A percentile compares a stretch with the other conserved stretches of the same genome.
Evolutionary conservation across 2,113 vertebrate genomes (phyloP).

Genomic region (Alaudala cheleensis): DNA sequence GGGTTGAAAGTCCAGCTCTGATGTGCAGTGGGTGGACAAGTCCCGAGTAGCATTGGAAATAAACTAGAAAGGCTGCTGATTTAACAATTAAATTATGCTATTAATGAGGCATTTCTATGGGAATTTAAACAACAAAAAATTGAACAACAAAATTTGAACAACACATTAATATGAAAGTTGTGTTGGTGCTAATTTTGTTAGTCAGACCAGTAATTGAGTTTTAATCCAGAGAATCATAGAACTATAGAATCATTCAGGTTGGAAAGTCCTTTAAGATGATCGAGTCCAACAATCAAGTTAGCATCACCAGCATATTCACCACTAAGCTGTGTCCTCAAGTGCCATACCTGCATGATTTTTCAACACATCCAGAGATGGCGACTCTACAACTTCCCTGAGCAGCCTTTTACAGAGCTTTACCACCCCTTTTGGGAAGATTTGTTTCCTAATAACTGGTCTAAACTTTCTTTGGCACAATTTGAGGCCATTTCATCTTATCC

Average conservation of each 20-base stretch:
- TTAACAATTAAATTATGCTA: background rate
- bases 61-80: background rate
- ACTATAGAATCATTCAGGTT: background rate
- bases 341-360: background rate
- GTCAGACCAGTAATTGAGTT: background rate
- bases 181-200: background rate
- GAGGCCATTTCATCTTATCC: background rate
- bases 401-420: background rate
- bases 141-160: background rate
- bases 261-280: background rate
- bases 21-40: background rate
- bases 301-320: background rate
- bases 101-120: background rate
- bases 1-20: accelerated
- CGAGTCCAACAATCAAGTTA: background rate
- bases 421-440: background rate
- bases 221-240: background rate
- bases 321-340: background rate
- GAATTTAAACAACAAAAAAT: background rate
- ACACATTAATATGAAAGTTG: background rate
- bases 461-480: background rate
- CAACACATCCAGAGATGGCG: no score
- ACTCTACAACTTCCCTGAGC: background rate
- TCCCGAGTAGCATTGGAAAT: background rate
- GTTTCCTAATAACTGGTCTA: background rate